Conservation (phyloP, 1,140 invertebrate genomes). For the Ceratina calcarata region DNA sequence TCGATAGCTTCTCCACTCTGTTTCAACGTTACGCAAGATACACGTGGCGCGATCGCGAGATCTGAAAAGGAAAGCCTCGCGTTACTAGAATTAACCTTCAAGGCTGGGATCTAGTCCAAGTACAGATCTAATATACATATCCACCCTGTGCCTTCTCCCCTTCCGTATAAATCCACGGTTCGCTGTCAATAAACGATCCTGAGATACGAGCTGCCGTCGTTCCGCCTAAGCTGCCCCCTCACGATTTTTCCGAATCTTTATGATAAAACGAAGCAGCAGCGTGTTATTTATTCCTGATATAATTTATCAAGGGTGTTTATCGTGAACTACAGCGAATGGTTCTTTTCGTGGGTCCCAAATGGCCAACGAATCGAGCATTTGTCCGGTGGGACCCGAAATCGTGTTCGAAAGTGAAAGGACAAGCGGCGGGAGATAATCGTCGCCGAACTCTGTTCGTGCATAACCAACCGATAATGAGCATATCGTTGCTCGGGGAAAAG, state of each 20-base stretch:
- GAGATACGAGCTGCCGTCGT: not conserved
- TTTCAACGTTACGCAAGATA: constrained; percentile 9
- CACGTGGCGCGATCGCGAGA: constrained; percentile 6
- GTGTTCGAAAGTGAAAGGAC: not conserved
- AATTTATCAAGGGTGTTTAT: too few species aligned
- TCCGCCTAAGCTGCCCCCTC: not conserved
- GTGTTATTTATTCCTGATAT: too few species aligned
- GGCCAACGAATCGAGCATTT: constrained; percentile 9
- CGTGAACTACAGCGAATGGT: too few species aligned
- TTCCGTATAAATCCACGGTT: not conserved
- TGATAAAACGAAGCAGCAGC: too few species aligned
- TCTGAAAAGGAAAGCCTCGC: constrained; percentile 34
- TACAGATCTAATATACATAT: constrained; percentile 23
- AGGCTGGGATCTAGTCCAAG: constrained; percentile 47
- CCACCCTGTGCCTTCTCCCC: not conserved
- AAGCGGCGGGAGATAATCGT: constrained; percentile 33
- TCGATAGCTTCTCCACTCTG: not conserved
- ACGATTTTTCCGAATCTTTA: not conserved
- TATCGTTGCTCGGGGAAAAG: constrained; percentile 35
- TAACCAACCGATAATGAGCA: constrained; percentile 43
- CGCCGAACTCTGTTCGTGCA: not conserved
- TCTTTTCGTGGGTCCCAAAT: too few species aligned
- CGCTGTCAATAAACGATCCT: constrained; percentile 30
- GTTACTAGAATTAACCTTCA: constrained; percentile 50
- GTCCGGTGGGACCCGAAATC: not conserved